Conservation (phyloP, 2,888 invertebrate species). For the Empis stercorea region DNA sequence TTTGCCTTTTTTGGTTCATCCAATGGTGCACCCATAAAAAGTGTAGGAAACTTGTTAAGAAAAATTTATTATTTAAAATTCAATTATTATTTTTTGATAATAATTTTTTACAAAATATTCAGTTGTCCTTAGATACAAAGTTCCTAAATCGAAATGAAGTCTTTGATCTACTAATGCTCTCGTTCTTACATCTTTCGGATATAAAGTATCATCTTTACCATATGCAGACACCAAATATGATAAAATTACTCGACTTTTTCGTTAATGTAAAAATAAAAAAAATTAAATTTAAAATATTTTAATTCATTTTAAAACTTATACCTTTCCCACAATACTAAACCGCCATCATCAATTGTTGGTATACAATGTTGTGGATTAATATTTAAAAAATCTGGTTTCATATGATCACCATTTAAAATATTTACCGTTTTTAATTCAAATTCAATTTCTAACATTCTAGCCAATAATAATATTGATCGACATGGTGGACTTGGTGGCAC, state of each 20-base stretch:
- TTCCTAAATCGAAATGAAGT: slow-evolving; percentile 44
- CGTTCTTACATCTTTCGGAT: slow-evolving; percentile 45
- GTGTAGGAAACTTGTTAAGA: slow-evolving; percentile 36
- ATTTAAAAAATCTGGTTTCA: slow-evolving; percentile 45
- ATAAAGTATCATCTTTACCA: slow-evolving; percentile 44
- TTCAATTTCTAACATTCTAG: slow-evolving; percentile 45
- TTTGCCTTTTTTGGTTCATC: slow-evolving; percentile 38
- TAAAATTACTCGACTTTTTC: slow-evolving; percentile 39
- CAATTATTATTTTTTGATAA: not conserved
- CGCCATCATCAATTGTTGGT: slow-evolving; percentile 45
- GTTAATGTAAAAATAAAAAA: not conserved
- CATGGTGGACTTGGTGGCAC: slow-evolving; percentile 46
- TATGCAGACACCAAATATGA: slow-evolving; percentile 47
- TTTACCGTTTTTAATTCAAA: slow-evolving; percentile 46
- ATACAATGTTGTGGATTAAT: slow-evolving; percentile 43
- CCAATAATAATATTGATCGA: slow-evolving; percentile 43
- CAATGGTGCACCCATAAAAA: slow-evolving; percentile 36
- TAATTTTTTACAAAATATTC: slow-evolving; percentile 42
- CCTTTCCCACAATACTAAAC: slow-evolving; percentile 41
- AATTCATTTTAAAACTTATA: slow-evolving; percentile 12
- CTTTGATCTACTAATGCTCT: slow-evolving; percentile 46
- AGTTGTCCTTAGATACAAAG: slow-evolving; percentile 39
- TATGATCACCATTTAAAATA: slow-evolving; percentile 42
- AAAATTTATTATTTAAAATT: not conserved
- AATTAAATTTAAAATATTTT: not conserved